These are phyloP conservation scores for Drosophila ustulata DNA, from an alignment of 2,888 invertebrate genomes.

Conservation along the genomic window DNA sequence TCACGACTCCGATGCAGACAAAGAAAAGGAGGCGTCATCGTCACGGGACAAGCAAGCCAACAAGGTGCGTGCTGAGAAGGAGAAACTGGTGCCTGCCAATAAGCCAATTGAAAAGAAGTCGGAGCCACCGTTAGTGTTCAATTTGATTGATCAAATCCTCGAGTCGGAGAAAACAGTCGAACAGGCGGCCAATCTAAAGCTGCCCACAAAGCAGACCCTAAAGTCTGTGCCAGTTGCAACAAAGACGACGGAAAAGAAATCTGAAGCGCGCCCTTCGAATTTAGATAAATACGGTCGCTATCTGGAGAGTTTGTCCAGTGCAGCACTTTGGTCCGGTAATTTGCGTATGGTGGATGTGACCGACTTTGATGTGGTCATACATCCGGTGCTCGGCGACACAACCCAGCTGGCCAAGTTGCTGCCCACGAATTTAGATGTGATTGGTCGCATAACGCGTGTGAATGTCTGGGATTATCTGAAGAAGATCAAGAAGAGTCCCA, in stretches of 20 bases:
- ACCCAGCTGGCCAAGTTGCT: slow-evolving; percentile 84
- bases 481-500: slow-evolving; percentile 94
- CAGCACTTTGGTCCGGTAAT: slow-evolving; percentile 88
- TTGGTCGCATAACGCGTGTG: slow-evolving; percentile 95
- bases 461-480: slow-evolving; percentile 97
- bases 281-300: slow-evolving; percentile 72
- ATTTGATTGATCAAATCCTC: slow-evolving; percentile 84
- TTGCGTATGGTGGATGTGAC: slow-evolving; percentile 96
- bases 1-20: slow-evolving; percentile 49
- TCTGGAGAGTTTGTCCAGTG: slow-evolving; percentile 46
- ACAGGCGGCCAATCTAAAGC: slow-evolving; percentile 82
- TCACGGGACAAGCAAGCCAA: slow-evolving; percentile 32
- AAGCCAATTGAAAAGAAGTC: slow-evolving; percentile 55
- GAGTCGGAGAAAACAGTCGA: slow-evolving; percentile 84
- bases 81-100: slow-evolving; percentile 36
- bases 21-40: slow-evolving; percentile 50
- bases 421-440: slow-evolving; percentile 92
- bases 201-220: slow-evolving; percentile 43
- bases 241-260: slow-evolving; percentile 6
- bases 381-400: slow-evolving; percentile 86
- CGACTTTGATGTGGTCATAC: slow-evolving; percentile 93
- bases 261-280: slow-evolving; percentile 8
- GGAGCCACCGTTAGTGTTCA: slow-evolving; percentile 60
- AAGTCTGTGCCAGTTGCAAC: slow-evolving; percentile 25
- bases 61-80: slow-evolving; percentile 41